Evolutionary conservation across 2,113 vertebrate species (phyloP), one percentile per base, ranked within the genome.

Genomic region (Rhegmatorhina hoffmannsi): DNA sequence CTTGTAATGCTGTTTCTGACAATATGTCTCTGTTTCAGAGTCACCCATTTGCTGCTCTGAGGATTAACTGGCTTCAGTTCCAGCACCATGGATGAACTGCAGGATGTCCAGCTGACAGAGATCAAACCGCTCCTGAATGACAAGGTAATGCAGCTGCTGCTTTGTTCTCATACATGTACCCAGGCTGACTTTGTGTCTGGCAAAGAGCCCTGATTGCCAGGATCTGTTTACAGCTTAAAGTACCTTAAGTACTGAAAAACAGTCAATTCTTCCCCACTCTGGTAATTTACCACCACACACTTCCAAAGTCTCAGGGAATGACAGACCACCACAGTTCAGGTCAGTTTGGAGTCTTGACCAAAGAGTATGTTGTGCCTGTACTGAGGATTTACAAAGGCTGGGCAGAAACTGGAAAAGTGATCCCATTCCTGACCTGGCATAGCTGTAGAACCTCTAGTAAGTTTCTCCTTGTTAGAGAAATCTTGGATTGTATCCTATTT

Each of bases 91-190:
- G 99, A 99, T 64, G 99, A 99, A 95, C 98, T 99, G 84, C 99
- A 99, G 96, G 99, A 99, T 89, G 99, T 99, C 91, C 99, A 99
- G 95, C 89, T 99, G 96, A 99, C 99, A 55, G 99, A 99, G 97
- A 99, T 99, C 97, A 99, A 99, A 94, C 99, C 99, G 0, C 99
- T 99, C 49, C 98, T 99, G 95, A 99, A 99, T 17, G 98, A 99
- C 89, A 99, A 99, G 98, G 99, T 99, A 97, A 98, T 56, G 44
- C 33, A 14, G n/a, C 73, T 87, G 40, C 70, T 63, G 9, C 64
- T 75, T 59, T 38, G 29, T 28, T 68, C 38, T 83, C 59, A 7
- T 16, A 36, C 90, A 52, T 23, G 38, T 64, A 2, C 40, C 64
- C 4, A 3, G 56, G 25, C 33, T 93, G 53, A 72, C 55, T 85